Conservation (phyloP, 2,113 vertebrate species). For the Bufo gargarizans region DNA sequence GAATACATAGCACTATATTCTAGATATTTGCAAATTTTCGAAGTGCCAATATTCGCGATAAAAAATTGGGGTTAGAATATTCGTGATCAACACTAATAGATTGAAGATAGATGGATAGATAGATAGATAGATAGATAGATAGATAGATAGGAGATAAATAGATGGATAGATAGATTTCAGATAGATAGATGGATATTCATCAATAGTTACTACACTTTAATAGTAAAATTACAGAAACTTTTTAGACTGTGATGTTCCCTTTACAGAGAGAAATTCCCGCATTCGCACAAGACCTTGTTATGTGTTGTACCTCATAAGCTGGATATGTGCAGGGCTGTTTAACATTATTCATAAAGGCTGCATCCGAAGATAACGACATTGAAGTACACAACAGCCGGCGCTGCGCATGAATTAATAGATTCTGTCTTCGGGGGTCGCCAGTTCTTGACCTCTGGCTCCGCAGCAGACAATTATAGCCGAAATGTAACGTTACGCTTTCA, state of each 20-base stretch:
- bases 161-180: too few species aligned
- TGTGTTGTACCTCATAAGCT: constrained; percentile 5
- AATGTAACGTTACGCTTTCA: constrained; percentile 57
- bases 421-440: constrained; percentile 39
- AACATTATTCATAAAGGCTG: constrained; percentile 53
- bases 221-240: not conserved
- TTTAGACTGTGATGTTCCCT: not conserved
- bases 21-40: too few species aligned
- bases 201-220: not conserved
- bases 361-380: constrained; percentile 41
- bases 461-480: constrained; percentile 50
- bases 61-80: too few species aligned
- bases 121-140: too few species aligned
- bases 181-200: too few species aligned
- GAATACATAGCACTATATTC: too few species aligned
- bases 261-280: not conserved
- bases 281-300: constrained; percentile 19
- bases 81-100: too few species aligned
- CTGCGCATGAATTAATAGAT: constrained; percentile 48
- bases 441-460: constrained; percentile 42
- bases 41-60: too few species aligned
- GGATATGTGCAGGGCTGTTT: constrained; percentile 26
- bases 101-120: too few species aligned
- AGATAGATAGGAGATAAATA: too few species aligned
- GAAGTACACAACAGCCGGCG: constrained; percentile 37